Evolutionary conservation across 30 jellyfish, hydroid and myxozoan genomes (phyloP).

Genomic region (Morbakka virulenta): DNA sequence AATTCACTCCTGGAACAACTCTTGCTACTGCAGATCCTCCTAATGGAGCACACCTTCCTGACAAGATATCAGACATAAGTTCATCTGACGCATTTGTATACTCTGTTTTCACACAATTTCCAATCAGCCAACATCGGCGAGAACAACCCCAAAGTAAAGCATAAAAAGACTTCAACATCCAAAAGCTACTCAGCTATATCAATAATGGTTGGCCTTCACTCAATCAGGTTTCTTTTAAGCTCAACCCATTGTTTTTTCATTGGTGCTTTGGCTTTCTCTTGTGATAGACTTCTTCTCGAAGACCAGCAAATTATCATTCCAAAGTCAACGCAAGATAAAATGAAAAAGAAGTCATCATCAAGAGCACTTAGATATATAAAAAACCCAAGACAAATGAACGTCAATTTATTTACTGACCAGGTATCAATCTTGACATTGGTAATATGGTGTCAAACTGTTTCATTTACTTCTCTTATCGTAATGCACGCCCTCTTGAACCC

Average conservation of each 20-base stretch:
- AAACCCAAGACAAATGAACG: not conserved
- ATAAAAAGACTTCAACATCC: no score
- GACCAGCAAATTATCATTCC: no score
- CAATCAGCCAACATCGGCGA: no score
- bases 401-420: not conserved
- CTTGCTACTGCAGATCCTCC: not conserved
- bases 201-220: no score
- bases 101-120: not conserved
- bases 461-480: not conserved
- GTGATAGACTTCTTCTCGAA: no score
- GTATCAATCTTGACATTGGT: not conserved
- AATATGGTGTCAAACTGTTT: not conserved
- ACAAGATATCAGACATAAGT: not conserved
- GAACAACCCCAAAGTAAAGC: no score
- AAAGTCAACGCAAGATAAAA: not conserved
- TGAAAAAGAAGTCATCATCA: not conserved
- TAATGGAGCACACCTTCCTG: not conserved
- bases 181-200: no score
- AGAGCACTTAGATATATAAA: not conserved
- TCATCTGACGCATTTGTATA: not conserved
- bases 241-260: no score
- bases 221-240: no score
- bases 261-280: no score
- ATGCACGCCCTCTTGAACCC: not conserved
- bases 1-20: not conserved